Evolutionary conservation across 2,797 vertebrate genomes (phyloP).

Genomic region (Gymnothorax reevesii): DNA sequence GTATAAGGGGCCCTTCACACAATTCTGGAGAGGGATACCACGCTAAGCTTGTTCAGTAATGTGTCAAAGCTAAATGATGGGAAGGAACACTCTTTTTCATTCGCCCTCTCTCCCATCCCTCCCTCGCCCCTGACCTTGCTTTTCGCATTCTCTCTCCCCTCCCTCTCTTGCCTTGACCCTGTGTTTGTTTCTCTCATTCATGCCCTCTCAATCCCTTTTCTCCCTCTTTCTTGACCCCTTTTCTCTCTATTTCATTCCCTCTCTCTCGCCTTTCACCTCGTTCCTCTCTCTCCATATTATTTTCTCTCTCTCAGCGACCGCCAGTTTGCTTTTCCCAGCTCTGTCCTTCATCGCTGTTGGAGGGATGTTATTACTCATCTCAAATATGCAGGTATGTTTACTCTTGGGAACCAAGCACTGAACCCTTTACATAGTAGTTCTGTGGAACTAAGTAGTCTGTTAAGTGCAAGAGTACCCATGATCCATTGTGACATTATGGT

Average conservation of each 20-base stretch:
- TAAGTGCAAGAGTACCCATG: no score
- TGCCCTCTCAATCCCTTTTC: neutral
- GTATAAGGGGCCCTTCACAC: no score
- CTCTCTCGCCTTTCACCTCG: neutral
- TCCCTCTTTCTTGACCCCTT: neutral
- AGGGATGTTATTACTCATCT: conserved; percentile 84
- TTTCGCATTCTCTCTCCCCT: no score
- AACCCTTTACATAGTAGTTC: neutral
- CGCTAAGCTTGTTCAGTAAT: no score
- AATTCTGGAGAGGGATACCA: no score
- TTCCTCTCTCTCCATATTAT: neutral
- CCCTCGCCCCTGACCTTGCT: no score
- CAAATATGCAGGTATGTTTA: conserved; percentile 88
- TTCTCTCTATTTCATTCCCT: neutral
- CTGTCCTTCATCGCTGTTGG: conserved; percentile 78
- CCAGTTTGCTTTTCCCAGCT: conserved; percentile 81
- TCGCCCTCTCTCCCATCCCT: no score
- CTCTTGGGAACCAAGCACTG: neutral
- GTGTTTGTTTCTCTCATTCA: no score
- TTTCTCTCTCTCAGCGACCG: conserved; percentile 61
- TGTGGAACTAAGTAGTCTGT: neutral
- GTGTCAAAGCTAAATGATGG: no score
- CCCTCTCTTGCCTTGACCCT: no score
- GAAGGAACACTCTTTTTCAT: no score
- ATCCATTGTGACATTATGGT: no score